Conservation (phyloP, 1,140 invertebrate species). For the Meloidogyne hapla region DNA sequence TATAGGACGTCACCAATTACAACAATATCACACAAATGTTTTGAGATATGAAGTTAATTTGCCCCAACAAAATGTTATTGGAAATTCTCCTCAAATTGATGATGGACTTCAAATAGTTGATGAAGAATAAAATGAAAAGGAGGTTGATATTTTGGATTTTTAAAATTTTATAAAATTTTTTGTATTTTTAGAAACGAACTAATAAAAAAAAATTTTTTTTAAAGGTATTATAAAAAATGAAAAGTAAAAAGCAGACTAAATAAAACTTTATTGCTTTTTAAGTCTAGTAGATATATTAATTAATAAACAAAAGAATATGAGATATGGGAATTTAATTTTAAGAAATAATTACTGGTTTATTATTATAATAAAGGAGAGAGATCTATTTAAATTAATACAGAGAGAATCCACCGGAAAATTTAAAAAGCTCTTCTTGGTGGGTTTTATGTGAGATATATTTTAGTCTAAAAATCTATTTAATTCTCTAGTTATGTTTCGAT, state of each 20-base stretch:
- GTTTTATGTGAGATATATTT: too few relatives aligned
- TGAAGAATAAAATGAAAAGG: not conserved
- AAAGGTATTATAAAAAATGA: too few relatives aligned
- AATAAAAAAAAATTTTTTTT: too few relatives aligned
- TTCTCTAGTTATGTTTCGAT: too few relatives aligned
- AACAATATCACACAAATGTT: not conserved
- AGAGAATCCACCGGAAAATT: constrained; percentile 2
- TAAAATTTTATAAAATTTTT: not conserved
- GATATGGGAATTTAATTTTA: not conserved
- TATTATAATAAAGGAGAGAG: not conserved
- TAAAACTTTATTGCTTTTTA: not conserved
- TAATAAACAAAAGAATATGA: not conserved
- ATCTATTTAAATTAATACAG: constrained; percentile 2
- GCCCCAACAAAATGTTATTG: not conserved
- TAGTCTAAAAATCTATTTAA: not conserved
- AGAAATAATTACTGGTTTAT: not conserved
- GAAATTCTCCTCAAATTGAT: not conserved
- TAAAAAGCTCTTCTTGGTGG: not conserved
- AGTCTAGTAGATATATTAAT: not conserved
- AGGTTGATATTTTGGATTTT: too few relatives aligned
- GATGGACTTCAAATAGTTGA: not conserved
- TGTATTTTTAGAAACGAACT: too few relatives aligned
- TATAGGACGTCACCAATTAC: not conserved
- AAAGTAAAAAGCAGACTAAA: too few relatives aligned
- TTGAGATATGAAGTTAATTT: constrained; percentile 4